Base-by-base conservation (phyloP, 2,888 invertebrate species). In the Dorcus parallelipipedus region DNA sequence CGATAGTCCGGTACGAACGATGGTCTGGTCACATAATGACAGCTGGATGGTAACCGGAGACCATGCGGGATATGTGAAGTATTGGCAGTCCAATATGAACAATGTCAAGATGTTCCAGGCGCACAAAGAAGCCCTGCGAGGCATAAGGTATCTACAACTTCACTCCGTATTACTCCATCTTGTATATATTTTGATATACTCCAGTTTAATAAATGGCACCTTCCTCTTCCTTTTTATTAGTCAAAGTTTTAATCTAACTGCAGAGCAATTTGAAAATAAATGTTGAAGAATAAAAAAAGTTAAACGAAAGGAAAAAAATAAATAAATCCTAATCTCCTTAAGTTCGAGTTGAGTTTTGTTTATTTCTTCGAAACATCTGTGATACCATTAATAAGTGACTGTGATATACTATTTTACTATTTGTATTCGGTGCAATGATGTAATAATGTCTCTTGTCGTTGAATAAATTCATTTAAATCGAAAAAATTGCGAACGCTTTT, bases 31-130 rank as follows among this genome's bases (percentile, higher is more conserved):
- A 54, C 96, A 97, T 80, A 97, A 96, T 73, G 98, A 98, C 81
- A 92, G 93, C 70, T 99, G 99, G 99, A 97, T 99, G 96, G 93
- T 99, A 61, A 98, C 98, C 0, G 99, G 95, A 20, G 99, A 99
- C 81, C 97, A 98, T 78, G 91, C 92, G 52, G 99, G 99, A 60
- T 99, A 94, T 78, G 95, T 99, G 65, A 99, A 99, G 77, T 99
- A 99, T 82, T 99, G 99, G 99, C 99, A 99, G 84, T 95, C 97
- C 71, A 99, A 99, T 81, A 99, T 99, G 99, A 99, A 99, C 84
- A 99, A 99, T 83, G 99, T 99, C 58, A 98, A 99, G 86, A 98
- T 99, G 97, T 99, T 96, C 84, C 98, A 98, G 82, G 99, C 98
- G 57, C 99, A 99, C 81, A 98, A 99, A 87, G 99, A 99, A 85